Evolutionary conservation across 2,797 vertebrate genomes (phyloP), one percentile per base, ranked within the genome.

Genomic region (Synaphobranchus kaupii): DNA sequence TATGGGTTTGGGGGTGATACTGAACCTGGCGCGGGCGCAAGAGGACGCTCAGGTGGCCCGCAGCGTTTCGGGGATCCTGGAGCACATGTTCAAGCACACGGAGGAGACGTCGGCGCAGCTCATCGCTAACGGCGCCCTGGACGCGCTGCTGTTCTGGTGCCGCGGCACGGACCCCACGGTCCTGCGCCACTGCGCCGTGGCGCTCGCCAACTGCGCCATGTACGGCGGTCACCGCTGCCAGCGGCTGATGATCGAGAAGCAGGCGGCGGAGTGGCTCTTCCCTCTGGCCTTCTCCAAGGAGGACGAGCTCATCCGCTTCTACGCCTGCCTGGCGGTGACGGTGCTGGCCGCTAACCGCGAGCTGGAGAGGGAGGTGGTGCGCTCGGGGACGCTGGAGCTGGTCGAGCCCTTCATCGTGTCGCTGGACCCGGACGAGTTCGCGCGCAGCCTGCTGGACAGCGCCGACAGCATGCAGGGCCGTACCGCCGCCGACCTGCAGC

Each of bases 71-170:
- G 99, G 98, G 3, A 98, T 99, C 95, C 94, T 99, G 91, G 98
- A 99, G 93, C 99, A 99, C 95, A 99, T 99, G 99, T 99, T 99
- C 96, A 99, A 99, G 89, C 98, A 99, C 95, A 97, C 97, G 0
- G 98, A 99, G 93, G 98, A 99, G 94, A 99, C 98, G 0, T 98
- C 98, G 0, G 92, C 93, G 85, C 96, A 97, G 89, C 97, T 99
- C 68, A 99, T 99, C 92, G 92, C 93, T 0, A 95, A 98, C 0
- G 98, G 99, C 0, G 98, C 98, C 56, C 94, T 99, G 91, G 98
- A 99, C 0, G 93, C 97, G 0, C 94, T 99, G 88, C 97, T 99
- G 31, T 99, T 96, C 93, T 99, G 99, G 99, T 99, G 99, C 93
- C 96, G 98, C 39, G 96, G 98, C 85, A 99, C 95, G 0, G 98